A percentile compares a stretch with the other conserved stretches of the same genome.
These are phyloP conservation scores for Oryzaephilus surinamensis DNA, from an alignment of 1,140 invertebrate genomes.

Conservation along the genomic window DNA sequence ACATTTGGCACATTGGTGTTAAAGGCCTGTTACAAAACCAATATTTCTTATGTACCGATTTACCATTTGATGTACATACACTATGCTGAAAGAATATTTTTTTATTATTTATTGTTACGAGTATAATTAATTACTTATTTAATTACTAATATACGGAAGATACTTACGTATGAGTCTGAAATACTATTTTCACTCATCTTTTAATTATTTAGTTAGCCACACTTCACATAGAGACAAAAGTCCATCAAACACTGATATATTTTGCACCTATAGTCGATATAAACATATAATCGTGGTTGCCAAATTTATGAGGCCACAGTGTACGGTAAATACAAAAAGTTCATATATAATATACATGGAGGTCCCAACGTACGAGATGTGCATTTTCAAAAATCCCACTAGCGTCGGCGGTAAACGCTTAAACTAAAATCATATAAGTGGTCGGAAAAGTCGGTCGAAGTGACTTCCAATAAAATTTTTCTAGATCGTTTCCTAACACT, in stretches of 20 bases:
- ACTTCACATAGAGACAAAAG: not conserved
- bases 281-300: not conserved
- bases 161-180: conserved; percentile 1
- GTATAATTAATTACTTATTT: no score
- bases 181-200: not conserved
- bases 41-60: no score
- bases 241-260: not conserved
- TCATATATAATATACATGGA: not conserved
- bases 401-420: not conserved
- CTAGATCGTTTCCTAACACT: no score
- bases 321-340: not conserved
- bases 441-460: no score
- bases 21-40: no score
- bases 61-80: no score
- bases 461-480: no score
- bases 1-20: no score
- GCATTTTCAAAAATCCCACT: not conserved
- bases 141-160: not conserved
- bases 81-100: no score
- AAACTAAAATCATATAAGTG: conserved; percentile 1
- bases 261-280: not conserved
- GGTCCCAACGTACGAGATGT: not conserved
- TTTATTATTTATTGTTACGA: no score
- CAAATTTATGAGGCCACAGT: conserved; percentile 1
- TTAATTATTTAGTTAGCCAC: not conserved